These are phyloP conservation scores for Hedychridium roseum DNA, from an alignment of 2,888 invertebrate species.

Conservation along the genomic window DNA sequence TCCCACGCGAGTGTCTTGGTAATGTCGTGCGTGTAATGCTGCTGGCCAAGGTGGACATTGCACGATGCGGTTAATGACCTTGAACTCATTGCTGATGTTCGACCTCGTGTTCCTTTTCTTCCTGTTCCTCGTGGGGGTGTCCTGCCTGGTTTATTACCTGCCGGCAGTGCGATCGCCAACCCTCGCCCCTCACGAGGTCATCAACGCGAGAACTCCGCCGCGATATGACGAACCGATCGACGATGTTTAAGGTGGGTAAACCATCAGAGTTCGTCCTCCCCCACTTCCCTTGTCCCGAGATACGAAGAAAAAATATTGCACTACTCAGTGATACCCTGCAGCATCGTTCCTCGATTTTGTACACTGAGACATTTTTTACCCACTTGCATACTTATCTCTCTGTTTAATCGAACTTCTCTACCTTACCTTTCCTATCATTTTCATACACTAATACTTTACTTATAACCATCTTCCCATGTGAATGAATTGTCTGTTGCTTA, in stretches of 20 bases:
- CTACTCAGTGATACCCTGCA: no score
- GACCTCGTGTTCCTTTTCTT: constrained; percentile 88
- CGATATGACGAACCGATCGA: constrained; percentile 57
- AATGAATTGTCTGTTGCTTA: no score
- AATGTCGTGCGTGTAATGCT: constrained; percentile 49
- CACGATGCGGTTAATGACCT: constrained; percentile 83
- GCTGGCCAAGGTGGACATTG: constrained; percentile 48
- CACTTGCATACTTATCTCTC: no score
- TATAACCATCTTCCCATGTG: no score
- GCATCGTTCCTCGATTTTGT: no score
- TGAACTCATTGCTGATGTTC: constrained; percentile 88
- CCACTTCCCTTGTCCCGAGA: background rate
- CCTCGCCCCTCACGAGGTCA: constrained; percentile 58
- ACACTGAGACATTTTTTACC: no score
- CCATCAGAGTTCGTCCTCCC: background rate
- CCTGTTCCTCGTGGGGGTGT: constrained; percentile 84
- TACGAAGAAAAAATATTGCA: constrained; percentile 6
- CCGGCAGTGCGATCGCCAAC: constrained; percentile 70
- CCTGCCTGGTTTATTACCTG: constrained; percentile 83
- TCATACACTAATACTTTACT: no score
- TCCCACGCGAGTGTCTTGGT: background rate
- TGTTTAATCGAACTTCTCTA: no score
- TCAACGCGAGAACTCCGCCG: constrained; percentile 53
- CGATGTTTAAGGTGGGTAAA: constrained; percentile 60
- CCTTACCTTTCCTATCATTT: no score